These are phyloP conservation scores for Brevimyrus niger DNA, from an alignment of 2,113 vertebrate genomes.

Conservation along the genomic window DNA sequence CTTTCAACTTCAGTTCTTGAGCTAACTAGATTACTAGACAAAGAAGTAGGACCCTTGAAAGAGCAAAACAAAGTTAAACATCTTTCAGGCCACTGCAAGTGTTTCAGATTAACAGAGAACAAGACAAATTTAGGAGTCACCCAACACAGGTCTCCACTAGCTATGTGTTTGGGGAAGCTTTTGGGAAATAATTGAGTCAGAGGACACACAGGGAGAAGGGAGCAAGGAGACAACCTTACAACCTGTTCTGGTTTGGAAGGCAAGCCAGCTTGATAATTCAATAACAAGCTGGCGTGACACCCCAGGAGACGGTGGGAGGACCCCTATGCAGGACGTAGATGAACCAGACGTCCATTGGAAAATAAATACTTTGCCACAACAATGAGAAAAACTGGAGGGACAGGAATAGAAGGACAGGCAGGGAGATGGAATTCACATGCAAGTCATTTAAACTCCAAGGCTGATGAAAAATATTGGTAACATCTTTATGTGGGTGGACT, in stretches of 20 bases:
- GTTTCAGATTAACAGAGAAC: slow-evolving; percentile 14
- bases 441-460: slow-evolving; percentile 75
- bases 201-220: background rate
- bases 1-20: background rate
- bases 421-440: slow-evolving; percentile 59
- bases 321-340: slow-evolving; percentile 1
- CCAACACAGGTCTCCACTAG: background rate
- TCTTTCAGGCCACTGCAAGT: background rate
- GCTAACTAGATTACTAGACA: background rate
- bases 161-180: background rate
- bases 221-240: background rate
- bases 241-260: background rate
- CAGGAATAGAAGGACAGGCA: slow-evolving; percentile 20
- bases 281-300: background rate
- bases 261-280: background rate
- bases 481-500: slow-evolving; percentile 38
- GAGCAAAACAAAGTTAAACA: slow-evolving; percentile 6
- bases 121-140: slow-evolving; percentile 7
- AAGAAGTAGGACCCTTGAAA: slow-evolving; percentile 10
- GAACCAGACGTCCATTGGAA: background rate
- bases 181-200: background rate
- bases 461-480: slow-evolving; percentile 57
- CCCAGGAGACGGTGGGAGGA: slow-evolving; percentile 7
- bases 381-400: background rate
- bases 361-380: slow-evolving; percentile 12